These are phyloP conservation scores for Candidula unifasciata DNA, from an alignment of 2,888 invertebrate species.

Conservation along the genomic window DNA sequence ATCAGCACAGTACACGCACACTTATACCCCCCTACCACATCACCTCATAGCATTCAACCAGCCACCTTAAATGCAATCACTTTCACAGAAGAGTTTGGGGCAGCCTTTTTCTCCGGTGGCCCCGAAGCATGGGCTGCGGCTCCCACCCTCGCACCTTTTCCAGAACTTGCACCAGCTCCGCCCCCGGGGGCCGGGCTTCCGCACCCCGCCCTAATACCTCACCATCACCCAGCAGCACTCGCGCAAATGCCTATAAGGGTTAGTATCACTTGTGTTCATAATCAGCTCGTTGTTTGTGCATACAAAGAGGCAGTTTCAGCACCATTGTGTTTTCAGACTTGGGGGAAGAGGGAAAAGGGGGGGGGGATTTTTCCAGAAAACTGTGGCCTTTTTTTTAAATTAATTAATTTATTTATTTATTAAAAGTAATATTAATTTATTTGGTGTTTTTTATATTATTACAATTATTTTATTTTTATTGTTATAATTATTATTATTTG, in stretches of 20 bases:
- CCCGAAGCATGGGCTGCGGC: slow-evolving; percentile 92
- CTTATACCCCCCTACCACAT: slow-evolving; percentile 1
- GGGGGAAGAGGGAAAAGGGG: too few species aligned
- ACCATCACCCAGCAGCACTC: slow-evolving; percentile 89
- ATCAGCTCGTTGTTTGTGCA: background rate
- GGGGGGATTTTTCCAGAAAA: too few species aligned
- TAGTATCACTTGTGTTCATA: slow-evolving; percentile 56
- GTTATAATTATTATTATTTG: too few species aligned
- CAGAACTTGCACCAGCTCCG: slow-evolving; percentile 86
- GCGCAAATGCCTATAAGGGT: slow-evolving; percentile 85
- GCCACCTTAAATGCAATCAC: slow-evolving; percentile 16
- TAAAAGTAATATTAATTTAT: background rate
- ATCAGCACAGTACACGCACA: background rate
- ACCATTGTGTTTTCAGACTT: too few species aligned
- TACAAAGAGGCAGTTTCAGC: background rate
- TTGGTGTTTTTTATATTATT: background rate
- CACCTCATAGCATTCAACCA: background rate
- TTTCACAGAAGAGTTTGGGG: slow-evolving; percentile 85
- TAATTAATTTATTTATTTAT: too few species aligned
- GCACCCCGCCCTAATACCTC: slow-evolving; percentile 50
- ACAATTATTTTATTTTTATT: too few species aligned
- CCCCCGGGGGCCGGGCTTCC: slow-evolving; percentile 40
- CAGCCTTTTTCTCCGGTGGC: slow-evolving; percentile 94
- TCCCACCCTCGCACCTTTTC: slow-evolving; percentile 81
- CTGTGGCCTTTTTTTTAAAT: too few species aligned